Percentiles rank a stretch among this genome's conserved stretches.
Conservation (phyloP, 1,140 invertebrate species). For the Proctacanthus coquilletti region DNA sequence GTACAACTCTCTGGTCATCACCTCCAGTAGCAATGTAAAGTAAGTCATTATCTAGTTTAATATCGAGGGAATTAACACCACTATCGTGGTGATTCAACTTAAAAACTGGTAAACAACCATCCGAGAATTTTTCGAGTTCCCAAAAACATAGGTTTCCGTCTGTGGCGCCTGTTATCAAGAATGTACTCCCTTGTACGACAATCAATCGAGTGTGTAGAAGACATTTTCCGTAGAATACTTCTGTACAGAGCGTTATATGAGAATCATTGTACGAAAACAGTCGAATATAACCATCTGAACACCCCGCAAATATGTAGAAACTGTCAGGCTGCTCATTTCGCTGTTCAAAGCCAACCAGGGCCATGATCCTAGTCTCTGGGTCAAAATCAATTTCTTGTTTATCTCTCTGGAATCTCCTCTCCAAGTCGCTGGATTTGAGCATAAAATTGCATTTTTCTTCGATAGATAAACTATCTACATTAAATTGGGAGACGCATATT, state of each 20-base stretch:
- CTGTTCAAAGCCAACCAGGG: conserved; percentile 9
- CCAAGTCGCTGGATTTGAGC: conserved; percentile 2
- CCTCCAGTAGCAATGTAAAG: conserved; percentile 21
- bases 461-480: conserved; percentile 5
- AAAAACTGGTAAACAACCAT: conserved; percentile 6
- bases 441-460: conserved; percentile 14
- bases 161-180: conserved; percentile 14
- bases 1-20: conserved; percentile 19
- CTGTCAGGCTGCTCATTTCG: background rate
- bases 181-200: conserved; percentile 5
- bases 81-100: conserved; percentile 14
- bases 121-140: conserved; percentile 5
- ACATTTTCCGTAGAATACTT: conserved; percentile 13
- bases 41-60: background rate
- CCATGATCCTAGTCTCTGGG: conserved; percentile 22
- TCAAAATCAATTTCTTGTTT: conserved; percentile 5
- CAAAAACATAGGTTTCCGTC: conserved; percentile 17
- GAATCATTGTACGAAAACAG: conserved; percentile 10
- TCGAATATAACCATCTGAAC: conserved; percentile 19
- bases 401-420: background rate
- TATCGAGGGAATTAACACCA: conserved; percentile 20
- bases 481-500: conserved; percentile 17
- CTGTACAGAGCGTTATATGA: background rate
- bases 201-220: conserved; percentile 12
- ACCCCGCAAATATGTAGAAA: conserved; percentile 12